A percentile compares a stretch with the other conserved stretches of the same genome.
These are phyloP conservation scores for Tenebrio molitor DNA, from an alignment of 1,140 invertebrate species.

Conservation along the genomic window DNA sequence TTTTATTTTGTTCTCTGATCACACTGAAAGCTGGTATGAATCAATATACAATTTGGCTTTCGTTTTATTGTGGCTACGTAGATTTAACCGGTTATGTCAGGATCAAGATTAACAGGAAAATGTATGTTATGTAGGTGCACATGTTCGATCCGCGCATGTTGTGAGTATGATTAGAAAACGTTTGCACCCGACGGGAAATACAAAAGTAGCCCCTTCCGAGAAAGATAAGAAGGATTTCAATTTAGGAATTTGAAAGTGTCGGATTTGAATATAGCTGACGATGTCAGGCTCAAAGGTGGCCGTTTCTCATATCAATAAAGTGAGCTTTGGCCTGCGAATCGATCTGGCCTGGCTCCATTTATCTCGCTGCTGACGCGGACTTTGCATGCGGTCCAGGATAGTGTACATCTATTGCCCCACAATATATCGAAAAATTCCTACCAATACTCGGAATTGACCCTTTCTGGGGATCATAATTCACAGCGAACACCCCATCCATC, in stretches of 20 bases:
- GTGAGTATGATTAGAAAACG: conserved; percentile 29
- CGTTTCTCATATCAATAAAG: conserved; percentile 54
- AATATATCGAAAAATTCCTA: conserved; percentile 14
- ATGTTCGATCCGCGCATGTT: conserved; percentile 2
- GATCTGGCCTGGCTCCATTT: conserved; percentile 49
- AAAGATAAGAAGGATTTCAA: conserved; percentile 50
- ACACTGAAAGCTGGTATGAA: too few relatives aligned
- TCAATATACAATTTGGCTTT: too few relatives aligned
- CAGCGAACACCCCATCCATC: conserved; percentile 9
- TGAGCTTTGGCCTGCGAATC: conserved; percentile 43
- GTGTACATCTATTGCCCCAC: conserved; percentile 19
- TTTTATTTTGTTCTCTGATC: too few relatives aligned
- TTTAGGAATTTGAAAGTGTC: conserved; percentile 54
- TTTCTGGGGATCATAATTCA: conserved; percentile 1
- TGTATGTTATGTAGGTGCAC: not conserved
- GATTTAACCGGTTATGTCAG: conserved; percentile 21
- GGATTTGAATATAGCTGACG: conserved; percentile 56
- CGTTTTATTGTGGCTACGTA: too few relatives aligned
- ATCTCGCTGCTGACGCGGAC: conserved; percentile 48
- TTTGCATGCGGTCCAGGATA: conserved; percentile 44
- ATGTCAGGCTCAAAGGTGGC: conserved; percentile 45
- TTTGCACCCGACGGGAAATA: conserved; percentile 35
- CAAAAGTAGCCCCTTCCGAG: conserved; percentile 44
- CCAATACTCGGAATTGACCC: conserved; percentile 9
- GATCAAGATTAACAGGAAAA: conserved; percentile 36